These are phyloP conservation scores for Platerodrilus igneus DNA, from an alignment of 2,888 invertebrate species.

Conservation along the genomic window DNA sequence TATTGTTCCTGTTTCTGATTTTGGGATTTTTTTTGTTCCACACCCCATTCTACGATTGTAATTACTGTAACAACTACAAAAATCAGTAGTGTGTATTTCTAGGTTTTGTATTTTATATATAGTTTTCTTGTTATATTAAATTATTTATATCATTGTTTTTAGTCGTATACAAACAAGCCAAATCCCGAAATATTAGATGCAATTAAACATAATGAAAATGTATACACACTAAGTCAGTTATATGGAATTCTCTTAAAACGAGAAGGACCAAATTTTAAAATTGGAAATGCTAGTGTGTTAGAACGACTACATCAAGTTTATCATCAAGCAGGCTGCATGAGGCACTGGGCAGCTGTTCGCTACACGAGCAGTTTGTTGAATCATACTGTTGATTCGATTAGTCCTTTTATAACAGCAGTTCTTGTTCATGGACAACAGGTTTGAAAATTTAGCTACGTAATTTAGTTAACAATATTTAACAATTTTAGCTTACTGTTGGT, in stretches of 20 bases:
- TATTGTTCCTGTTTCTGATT: too few species aligned
- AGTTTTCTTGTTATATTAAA: too few species aligned
- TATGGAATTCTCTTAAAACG: slow-evolving; percentile 76
- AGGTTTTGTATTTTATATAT: too few species aligned
- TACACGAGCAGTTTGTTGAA: slow-evolving; percentile 90
- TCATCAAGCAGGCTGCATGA: slow-evolving; percentile 76
- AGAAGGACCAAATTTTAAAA: slow-evolving; percentile 75
- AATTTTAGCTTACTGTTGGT: slow-evolving; percentile 75
- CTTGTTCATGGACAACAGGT: slow-evolving; percentile 97
- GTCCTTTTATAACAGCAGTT: slow-evolving; percentile 96
- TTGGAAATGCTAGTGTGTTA: slow-evolving; percentile 58
- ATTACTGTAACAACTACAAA: too few species aligned
- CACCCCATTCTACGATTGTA: too few species aligned
- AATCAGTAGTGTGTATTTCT: too few species aligned
- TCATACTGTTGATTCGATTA: slow-evolving; percentile 96
- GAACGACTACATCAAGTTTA: slow-evolving; percentile 70
- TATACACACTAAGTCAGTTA: slow-evolving; percentile 77
- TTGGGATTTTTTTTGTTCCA: too few species aligned
- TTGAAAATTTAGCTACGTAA: slow-evolving; percentile 22
- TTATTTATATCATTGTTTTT: slow-evolving; percentile 30
- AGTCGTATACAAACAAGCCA: slow-evolving; percentile 60
- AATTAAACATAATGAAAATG: slow-evolving; percentile 63
- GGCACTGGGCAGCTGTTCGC: slow-evolving; percentile 90
- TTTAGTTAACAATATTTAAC: slow-evolving; percentile 1
- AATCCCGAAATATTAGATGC: slow-evolving; percentile 72